Conservation (phyloP, 1,140 invertebrate genomes). For the Drosophila lacteicornis region DNA sequence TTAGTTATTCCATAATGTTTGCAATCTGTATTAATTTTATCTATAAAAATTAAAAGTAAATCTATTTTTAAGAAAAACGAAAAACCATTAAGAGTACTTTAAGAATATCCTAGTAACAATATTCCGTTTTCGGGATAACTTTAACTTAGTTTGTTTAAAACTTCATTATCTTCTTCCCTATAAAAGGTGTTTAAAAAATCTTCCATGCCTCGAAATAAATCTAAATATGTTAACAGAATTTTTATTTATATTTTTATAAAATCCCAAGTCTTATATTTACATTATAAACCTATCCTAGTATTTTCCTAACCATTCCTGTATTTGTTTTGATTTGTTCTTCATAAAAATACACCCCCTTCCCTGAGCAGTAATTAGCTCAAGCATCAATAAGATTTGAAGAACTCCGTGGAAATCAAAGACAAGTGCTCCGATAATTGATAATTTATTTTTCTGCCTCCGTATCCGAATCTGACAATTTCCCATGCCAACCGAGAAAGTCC, state of each 20-base stretch:
- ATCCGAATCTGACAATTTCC: constrained; percentile 22
- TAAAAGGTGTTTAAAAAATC: too few relatives aligned
- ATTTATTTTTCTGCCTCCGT: constrained; percentile 19
- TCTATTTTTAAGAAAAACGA: too few relatives aligned
- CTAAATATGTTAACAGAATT: neutral
- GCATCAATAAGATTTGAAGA: neutral
- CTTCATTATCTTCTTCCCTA: too few relatives aligned
- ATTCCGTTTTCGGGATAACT: too few relatives aligned
- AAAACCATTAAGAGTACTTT: too few relatives aligned
- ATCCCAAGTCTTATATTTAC: neutral
- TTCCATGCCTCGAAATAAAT: neutral
- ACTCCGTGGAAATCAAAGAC: constrained; percentile 21
- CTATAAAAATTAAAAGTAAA: too few relatives aligned
- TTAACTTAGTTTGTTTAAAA: too few relatives aligned
- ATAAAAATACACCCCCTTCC: neutral
- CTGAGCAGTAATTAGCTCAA: constrained; percentile 15
- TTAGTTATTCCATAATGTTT: too few relatives aligned
- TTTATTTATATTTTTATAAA: neutral
- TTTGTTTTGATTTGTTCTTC: neutral
- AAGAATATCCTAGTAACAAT: too few relatives aligned
- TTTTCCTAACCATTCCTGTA: neutral
- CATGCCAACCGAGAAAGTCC: constrained; percentile 50
- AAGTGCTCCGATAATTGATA: constrained; percentile 51
- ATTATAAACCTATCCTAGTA: neutral
- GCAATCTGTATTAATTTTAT: too few relatives aligned